Evolutionary conservation across 2,888 invertebrate species (phyloP).

Genomic region (Thymelicus acteon): DNA sequence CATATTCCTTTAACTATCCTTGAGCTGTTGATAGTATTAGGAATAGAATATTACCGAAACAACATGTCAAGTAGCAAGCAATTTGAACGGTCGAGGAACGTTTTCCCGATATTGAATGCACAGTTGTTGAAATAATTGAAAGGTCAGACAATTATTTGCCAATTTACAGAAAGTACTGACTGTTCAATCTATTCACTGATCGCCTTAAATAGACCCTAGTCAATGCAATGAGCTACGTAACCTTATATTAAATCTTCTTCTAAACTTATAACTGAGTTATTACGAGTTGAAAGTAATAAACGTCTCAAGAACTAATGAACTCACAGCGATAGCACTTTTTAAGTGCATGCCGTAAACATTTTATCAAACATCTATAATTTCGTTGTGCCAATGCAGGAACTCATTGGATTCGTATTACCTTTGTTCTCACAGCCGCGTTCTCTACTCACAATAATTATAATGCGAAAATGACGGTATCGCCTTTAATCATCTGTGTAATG

Average conservation of each 20-base stretch:
- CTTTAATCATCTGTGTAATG: slow-evolving; percentile 36
- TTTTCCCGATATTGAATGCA: too few relatives aligned
- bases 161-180: too few relatives aligned
- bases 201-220: neutral
- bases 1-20: too few relatives aligned
- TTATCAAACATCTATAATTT: slow-evolving; percentile 45
- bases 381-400: slow-evolving; percentile 49
- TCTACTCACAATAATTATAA: slow-evolving; percentile 51
- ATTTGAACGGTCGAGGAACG: too few relatives aligned
- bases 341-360: slow-evolving; percentile 13
- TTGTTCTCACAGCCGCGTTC: slow-evolving; percentile 60
- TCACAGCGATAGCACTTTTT: neutral
- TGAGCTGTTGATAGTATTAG: too few relatives aligned
- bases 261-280: neutral
- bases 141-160: too few relatives aligned
- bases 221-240: neutral
- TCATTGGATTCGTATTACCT: slow-evolving; percentile 48
- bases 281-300: neutral
- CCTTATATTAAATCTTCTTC: neutral
- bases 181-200: too few relatives aligned
- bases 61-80: too few relatives aligned
- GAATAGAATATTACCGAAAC: too few relatives aligned
- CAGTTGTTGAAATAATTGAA: too few relatives aligned
- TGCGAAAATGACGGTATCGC: slow-evolving; percentile 26
- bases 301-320: neutral